Evolutionary conservation across 2,113 vertebrate species (phyloP), one percentile per base, ranked within the genome.

Genomic region (Pseudopipra pipra): DNA sequence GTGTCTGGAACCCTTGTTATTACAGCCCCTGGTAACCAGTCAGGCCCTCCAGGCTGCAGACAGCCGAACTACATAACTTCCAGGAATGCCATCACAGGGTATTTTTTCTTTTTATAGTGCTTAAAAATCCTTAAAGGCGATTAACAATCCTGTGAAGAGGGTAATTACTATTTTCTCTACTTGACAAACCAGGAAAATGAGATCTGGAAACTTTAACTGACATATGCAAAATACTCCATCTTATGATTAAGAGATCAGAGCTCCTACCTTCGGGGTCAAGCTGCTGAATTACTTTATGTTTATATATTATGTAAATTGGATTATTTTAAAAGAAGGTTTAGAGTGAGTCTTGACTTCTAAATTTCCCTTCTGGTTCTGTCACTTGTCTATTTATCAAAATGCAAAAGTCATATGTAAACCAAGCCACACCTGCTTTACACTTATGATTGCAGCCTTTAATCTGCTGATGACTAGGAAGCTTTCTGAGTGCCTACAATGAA

Each of bases 241-340:
- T 61, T 92, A 47, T 93, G 83, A 96, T 94, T 90, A 94, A 74
- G 73, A 94, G 82, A 86, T 93, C 67, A 90, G 58, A 85, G 87
- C n/a, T 70, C 87, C 58, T 89, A n/a, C 77, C 63, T 89, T 73
- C 8, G 1, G 54, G 75, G 33, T 80, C 44, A 94, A 83, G 78
- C 31, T 87, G 78, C 15, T 83, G 37, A 82, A 85, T 76, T 65
- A 76, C 41, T 72, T 66, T 21, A 62, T 73, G 55, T n/a, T n/a
- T 81, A 86, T 89, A 25, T 70, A 52, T 54, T 87, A 96, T 79
- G 87, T 14, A 94, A 87, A 96, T 55, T 6, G 18, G 35, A 51
- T 59, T 63, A 41, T 63, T 89, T 86, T 72, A 12, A 84, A 86
- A 78, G 52, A 46, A 74, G 55, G 21, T 25, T 77, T 51, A 71